A percentile compares a stretch with the other conserved stretches of the same genome.
Evolutionary conservation across 2,797 vertebrate species (phyloP).

Genomic region (Coccyzus lansbergi): DNA sequence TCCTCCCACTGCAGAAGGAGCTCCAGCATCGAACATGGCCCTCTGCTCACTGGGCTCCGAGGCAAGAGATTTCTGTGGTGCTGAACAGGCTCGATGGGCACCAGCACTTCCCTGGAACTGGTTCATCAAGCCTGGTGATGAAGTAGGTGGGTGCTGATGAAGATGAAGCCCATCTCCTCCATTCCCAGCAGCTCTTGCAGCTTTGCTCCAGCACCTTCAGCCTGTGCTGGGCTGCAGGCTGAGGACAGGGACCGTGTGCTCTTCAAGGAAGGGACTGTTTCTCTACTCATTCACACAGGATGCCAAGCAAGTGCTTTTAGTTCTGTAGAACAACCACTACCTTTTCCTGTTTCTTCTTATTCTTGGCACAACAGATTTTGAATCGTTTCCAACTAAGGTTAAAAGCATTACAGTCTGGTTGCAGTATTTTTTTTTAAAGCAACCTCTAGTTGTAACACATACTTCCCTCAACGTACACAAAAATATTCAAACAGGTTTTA

Average conservation of each 20-base stretch:
- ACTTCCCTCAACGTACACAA: not conserved
- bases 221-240: not conserved
- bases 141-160: not conserved
- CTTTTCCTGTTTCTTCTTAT: slow-evolving; percentile 56
- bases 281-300: not conserved
- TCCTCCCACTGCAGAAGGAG: not conserved
- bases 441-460: not conserved
- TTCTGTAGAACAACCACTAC: slow-evolving; percentile 7
- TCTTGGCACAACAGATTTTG: slow-evolving; percentile 40
- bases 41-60: fast-evolving
- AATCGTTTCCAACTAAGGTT: slow-evolving; percentile 40
- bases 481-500: not conserved
- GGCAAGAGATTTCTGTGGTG: not conserved
- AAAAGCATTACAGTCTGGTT: slow-evolving; percentile 37
- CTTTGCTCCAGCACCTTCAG: not conserved
- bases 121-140: not conserved
- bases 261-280: not conserved
- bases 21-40: fast-evolving
- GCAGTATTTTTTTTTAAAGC: not conserved
- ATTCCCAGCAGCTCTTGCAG: not conserved
- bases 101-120: fast-evolving
- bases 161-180: not conserved
- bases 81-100: fast-evolving
- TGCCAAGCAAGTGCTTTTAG: not conserved
- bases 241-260: fast-evolving